These are phyloP conservation scores for Oxycera nigricornis DNA, from an alignment of 2,888 invertebrate genomes.

Conservation along the genomic window DNA sequence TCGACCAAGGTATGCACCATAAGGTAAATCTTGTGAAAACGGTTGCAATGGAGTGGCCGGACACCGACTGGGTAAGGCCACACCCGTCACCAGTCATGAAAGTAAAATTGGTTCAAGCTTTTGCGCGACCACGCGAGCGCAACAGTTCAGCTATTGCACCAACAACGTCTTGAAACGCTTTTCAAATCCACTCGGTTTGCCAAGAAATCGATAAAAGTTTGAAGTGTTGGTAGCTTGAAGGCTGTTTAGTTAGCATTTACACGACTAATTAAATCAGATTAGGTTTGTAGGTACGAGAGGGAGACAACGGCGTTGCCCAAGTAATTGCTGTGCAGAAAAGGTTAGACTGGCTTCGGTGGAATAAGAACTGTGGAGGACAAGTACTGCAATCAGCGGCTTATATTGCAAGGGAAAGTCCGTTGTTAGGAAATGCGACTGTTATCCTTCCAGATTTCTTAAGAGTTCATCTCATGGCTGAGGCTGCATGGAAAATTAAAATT, in stretches of 20 bases:
- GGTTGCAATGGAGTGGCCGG: no score
- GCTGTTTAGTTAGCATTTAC: conserved; percentile 27
- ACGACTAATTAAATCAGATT: conserved; percentile 37
- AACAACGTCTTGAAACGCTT: no score
- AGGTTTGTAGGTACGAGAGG: background rate
- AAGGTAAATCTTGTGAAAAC: no score
- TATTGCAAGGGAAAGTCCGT: background rate
- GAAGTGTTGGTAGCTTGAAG: conserved; percentile 19
- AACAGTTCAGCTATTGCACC: no score
- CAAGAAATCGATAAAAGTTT: no score
- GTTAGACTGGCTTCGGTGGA: background rate
- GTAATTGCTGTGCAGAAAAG: background rate
- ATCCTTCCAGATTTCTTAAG: background rate
- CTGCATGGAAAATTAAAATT: no score
- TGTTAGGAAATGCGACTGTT: background rate
- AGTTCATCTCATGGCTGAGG: no score
- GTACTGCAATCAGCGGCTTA: background rate
- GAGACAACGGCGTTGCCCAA: background rate
- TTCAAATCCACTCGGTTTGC: no score
- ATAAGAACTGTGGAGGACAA: background rate
- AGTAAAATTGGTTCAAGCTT: conserved; percentile 26
- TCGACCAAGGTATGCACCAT: no score
- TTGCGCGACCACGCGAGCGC: background rate
- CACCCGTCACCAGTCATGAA: conserved; percentile 29
- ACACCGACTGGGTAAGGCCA: conserved; percentile 24